Percentiles rank a stretch among this genome's conserved stretches.
These are phyloP conservation scores for Cyprinodon brontotheroides DNA, from an alignment of 2,113 vertebrate genomes.

Conservation along the genomic window DNA sequence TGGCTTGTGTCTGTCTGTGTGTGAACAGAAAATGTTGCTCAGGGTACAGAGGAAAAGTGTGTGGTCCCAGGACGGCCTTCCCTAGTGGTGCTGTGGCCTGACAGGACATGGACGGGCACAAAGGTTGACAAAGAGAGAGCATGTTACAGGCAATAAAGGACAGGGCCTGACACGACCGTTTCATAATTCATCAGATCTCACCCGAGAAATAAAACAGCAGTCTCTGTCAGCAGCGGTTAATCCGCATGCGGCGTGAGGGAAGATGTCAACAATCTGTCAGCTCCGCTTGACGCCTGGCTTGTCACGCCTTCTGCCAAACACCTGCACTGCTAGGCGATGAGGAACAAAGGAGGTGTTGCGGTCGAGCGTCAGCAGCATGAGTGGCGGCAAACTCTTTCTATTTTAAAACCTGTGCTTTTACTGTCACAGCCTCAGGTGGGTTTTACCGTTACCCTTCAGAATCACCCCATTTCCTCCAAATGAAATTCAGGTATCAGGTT, in stretches of 20 bases:
- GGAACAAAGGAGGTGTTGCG: constrained; percentile 24
- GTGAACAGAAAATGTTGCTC: constrained; percentile 41
- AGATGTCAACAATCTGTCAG: constrained; percentile 64
- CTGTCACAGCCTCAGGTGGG: background rate
- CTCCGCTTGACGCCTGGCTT: constrained; percentile 27
- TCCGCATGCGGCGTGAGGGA: constrained; percentile 30
- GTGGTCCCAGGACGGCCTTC: constrained; percentile 14
- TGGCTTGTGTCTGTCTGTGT: constrained; percentile 28
- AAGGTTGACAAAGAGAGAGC: constrained; percentile 28
- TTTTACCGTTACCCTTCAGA: constrained; percentile 21
- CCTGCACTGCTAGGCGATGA: constrained; percentile 43
- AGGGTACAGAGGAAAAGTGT: constrained; percentile 41
- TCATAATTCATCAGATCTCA: constrained; percentile 63
- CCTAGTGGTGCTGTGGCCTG: constrained; percentile 21
- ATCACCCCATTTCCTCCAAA: constrained; percentile 42
- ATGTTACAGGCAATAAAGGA: constrained; percentile 16
- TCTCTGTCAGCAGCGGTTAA: constrained; percentile 48
- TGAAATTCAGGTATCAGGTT: constrained; percentile 45
- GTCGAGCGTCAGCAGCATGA: background rate
- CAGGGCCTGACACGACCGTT: constrained; percentile 30
- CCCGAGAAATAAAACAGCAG: constrained; percentile 46
- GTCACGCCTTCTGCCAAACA: constrained; percentile 49
- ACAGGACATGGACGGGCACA: constrained; percentile 25
- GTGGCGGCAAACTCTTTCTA: constrained; percentile 4
- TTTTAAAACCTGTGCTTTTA: constrained; percentile 9